phyloP scores from a whole-genome alignment of 2,113 vertebrate genomes.

The Sorex fumeus region DNA sequence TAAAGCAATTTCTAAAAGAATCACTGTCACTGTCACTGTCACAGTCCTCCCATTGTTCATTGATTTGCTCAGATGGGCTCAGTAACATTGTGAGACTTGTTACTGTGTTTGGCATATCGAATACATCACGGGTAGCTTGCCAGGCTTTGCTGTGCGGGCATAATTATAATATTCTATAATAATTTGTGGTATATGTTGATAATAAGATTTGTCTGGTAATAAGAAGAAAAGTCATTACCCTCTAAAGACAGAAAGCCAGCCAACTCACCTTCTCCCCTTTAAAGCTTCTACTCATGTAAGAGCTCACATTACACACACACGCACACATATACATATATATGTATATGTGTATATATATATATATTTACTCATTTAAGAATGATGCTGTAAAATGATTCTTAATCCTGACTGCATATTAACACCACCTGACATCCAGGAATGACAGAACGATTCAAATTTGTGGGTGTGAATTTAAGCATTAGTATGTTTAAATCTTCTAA shows the following conservation, averaged over 20 bases:
- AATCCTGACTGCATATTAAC: background rate
- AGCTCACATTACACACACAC: background rate
- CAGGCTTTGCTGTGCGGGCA: too few relatives aligned
- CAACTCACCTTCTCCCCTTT: background rate
- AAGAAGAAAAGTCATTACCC: background rate
- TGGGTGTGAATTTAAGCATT: too few relatives aligned
- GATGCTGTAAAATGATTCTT: background rate
- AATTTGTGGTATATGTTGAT: background rate
- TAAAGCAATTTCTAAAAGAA: background rate
- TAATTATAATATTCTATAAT: too few relatives aligned
- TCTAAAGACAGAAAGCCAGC: background rate
- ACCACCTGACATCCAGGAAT: background rate
- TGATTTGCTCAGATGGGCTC: too few relatives aligned
- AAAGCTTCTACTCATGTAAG: background rate
- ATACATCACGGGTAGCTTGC: too few relatives aligned
- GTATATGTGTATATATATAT: too few relatives aligned
- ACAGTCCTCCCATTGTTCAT: too few relatives aligned
- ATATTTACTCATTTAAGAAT: background rate
- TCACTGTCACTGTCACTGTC: too few relatives aligned
- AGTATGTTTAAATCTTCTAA: background rate
- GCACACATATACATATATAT: too few relatives aligned
- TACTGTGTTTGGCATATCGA: too few relatives aligned
- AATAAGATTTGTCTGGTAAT: background rate
- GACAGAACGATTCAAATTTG: slow-evolving; percentile 21
- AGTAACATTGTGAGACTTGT: too few relatives aligned